phyloP scores from a whole-genome alignment of 2,113 vertebrate genomes.

The Anolis carolinensis region DNA sequence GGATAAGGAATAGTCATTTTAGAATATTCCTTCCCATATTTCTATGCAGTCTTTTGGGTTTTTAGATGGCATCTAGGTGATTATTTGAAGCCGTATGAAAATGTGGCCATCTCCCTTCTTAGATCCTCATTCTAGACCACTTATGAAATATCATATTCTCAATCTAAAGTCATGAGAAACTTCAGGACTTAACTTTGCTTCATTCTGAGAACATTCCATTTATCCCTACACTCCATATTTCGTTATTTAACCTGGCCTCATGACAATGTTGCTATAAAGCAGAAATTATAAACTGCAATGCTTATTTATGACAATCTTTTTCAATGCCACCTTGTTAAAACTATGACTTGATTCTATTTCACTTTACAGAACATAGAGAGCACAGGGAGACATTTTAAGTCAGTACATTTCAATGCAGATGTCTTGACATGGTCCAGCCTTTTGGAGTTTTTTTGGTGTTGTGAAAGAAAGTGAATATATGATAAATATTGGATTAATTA shows the following conservation, averaged over 20 bases:
- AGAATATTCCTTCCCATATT: not conserved
- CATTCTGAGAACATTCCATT: not conserved
- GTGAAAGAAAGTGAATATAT: not conserved
- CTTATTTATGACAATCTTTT: not conserved
- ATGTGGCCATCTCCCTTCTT: not conserved
- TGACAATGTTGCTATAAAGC: not conserved
- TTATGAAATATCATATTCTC: not conserved
- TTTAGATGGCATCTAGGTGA: not conserved
- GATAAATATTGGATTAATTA: slow-evolving; percentile 12
- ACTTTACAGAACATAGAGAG: not conserved
- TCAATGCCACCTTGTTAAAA: slow-evolving; percentile 7
- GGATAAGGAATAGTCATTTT: not conserved
- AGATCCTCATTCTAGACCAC: not conserved
- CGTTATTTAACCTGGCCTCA: not conserved
- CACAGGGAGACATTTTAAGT: not conserved
- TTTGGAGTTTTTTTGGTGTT: not conserved
- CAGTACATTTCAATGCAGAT: not conserved
- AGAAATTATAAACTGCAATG: not conserved
- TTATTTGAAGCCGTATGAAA: not conserved
- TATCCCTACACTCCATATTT: not conserved
- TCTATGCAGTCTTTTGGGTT: not conserved
- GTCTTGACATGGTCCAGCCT: not conserved
- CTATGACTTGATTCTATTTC: not conserved
- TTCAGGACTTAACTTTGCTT: not conserved
- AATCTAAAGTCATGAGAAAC: not conserved